Base-by-base conservation (phyloP, 2,113 vertebrate species). In the Arenaria interpres region DNA sequence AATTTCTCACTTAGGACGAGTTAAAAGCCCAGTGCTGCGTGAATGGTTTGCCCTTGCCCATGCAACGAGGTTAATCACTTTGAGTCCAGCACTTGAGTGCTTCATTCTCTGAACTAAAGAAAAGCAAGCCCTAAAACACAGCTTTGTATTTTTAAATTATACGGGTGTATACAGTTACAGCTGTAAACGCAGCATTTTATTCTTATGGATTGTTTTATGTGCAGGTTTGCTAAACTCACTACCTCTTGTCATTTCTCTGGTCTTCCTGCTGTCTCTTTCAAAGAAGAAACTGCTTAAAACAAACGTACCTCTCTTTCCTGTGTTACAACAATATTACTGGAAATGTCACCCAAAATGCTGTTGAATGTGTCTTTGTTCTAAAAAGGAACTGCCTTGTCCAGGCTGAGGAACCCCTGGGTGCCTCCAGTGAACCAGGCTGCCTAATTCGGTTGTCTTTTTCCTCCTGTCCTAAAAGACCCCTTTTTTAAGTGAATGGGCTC, bases 131-230 rank as follows among this genome's bases (percentile, higher is more conserved):
- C 45, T 57, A 57, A 94, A 86, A 81, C 85, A 93, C 85, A 56
- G n/a, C 64, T 95, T 91, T 71, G 15, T 78, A 78, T 93, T 96
- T 94, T 97, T 53, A 94, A 96, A 90, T 84, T 68, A n/a, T 10
- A 88, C 0, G 9, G 85, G 64, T 91, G 79, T 88, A 62, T 75
- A 77, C 74, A 54, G 33, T 76, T 88, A 84, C 24, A 88, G 88
- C 54, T 97, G 85, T 92, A 88, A 96, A 93, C 45, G 46, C 81
- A 91, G 50, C 37, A 43, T 97, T 96, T 96, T 97, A 96, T 86
- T 93, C 46, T 93, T 83, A 85, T 17, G 77, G 53, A 46, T 91
- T 89, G 56, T 97, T 97, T 95, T 96, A 95, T 85, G 94, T 69
- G 76, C 79, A 53, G 57, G 28, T 92, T 94, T 97, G 90, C 94